Evolutionary conservation across 2,797 vertebrate species (phyloP), one percentile per base, ranked within the genome.

Genomic region (Megalops cyprinoides): DNA sequence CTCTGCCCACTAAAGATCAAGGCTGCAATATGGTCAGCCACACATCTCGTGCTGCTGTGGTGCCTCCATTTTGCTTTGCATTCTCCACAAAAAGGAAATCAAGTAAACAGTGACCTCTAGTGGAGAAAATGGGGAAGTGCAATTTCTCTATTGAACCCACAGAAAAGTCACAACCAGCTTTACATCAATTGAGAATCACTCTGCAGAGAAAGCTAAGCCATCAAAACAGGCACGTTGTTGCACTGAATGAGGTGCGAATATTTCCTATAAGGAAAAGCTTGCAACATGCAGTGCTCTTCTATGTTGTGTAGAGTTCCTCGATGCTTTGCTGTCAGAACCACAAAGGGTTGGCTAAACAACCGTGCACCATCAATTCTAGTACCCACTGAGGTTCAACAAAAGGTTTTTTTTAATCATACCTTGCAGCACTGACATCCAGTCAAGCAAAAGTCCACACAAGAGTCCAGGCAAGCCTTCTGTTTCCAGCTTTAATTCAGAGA

Each of bases 401-500:
- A n/a, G n/a, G n/a, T 3, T 10, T 12, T 48, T 9, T 25, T n/a
- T 15, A 18, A 3, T 42, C 39, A 74, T 20, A 28, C 37, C 37
- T 23, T 42, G 67, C n/a, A n/a, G n/a, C n/a, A n/a, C n/a, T n/a
- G n/a, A n/a, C n/a, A n/a, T n/a, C n/a, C n/a, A n/a, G n/a, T 12
- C 69, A 20, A 73, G 23, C 44, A 74, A 10, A 49, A 49, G 18
- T 14, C 14, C 6, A 77, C 51, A 10, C 53, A 20, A 77, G 75
- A 77, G 25, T 20, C 51, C n/a, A 44, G 25, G n/a, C 53, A 28
- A 37, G 4, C 14, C 65, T 84, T 82, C 44, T 76, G 60, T 94
- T 95, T 94, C 93, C 93, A 95, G 93, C 93, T 94, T 96, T 96
- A 95, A 95, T 97, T 93, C 89, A 94, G 93, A 95, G 92, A 93